Percentiles rank a stretch among this genome's conserved stretches.
Evolutionary conservation across 2,888 invertebrate species (phyloP).

Genomic region (Eupeodes latifasciatus): DNA sequence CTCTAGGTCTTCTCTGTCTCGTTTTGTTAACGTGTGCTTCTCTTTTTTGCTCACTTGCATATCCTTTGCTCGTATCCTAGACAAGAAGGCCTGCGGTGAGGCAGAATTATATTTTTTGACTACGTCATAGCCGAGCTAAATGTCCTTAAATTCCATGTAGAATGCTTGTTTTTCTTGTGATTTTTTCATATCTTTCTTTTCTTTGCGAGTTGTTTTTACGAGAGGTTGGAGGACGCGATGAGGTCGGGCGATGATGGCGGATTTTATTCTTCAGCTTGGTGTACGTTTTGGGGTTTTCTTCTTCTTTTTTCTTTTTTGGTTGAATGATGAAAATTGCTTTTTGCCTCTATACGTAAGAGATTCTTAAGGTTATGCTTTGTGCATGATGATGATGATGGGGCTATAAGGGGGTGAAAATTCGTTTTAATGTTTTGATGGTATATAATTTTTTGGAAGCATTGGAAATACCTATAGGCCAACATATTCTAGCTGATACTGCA

Average conservation of each 20-base stretch:
- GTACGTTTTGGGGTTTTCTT: neutral
- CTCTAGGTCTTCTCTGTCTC: neutral
- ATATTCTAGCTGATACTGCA: conserved; percentile 26
- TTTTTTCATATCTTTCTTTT: conserved; percentile 19
- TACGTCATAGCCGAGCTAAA: conserved; percentile 65
- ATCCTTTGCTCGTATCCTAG: neutral
- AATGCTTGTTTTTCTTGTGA: conserved; percentile 57
- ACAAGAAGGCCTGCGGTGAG: conserved; percentile 20
- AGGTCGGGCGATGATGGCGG: conserved; percentile 27
- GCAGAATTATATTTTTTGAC: conserved; percentile 40
- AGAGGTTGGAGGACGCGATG: neutral
- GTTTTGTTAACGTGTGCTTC: neutral
- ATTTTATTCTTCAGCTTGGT: neutral
- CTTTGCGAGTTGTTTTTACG: conserved; percentile 10
- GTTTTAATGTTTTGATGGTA: conserved; percentile 18
- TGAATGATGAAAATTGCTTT: conserved; percentile 63
- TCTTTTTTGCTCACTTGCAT: neutral
- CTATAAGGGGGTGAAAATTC: conserved; percentile 9
- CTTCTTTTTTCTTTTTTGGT: conserved; percentile 29
- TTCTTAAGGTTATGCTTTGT: conserved; percentile 32
- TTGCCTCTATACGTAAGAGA: conserved; percentile 10
- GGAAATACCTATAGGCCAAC: neutral
- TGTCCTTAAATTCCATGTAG: conserved; percentile 68
- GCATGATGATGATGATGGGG: neutral
- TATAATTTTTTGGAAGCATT: conserved; percentile 11